Base-by-base conservation (phyloP, 2,797 vertebrate species). In the Malacoraja senta region DNA sequence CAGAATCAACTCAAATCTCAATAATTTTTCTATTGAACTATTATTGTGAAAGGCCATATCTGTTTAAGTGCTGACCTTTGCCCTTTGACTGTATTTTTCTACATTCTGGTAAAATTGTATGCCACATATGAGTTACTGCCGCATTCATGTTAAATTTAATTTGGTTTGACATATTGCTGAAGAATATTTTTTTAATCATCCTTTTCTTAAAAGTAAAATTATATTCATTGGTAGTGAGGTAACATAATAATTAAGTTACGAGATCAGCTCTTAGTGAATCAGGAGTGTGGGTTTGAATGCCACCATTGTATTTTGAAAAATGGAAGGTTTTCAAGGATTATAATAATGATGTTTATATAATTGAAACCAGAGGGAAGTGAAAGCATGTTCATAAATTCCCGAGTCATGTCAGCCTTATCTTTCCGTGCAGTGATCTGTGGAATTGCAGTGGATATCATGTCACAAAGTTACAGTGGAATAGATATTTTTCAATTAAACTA, bases 401-500 rank as follows among this genome's bases (percentile, higher is more conserved):
- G 86, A 91, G 32, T 91, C 65, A 91, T 91, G 65, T 15, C 68
- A 10, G 35, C 21, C 88, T 91, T 65, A 71, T 91, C 19, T 72
- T 26, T 91, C 88, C 38, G 61, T 38, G 9, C 65, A 91, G 8
- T 71, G 32, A 91, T 19, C 19, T 71, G 32, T 71, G 88, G 88
- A 21, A 91, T 91, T 91, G 12, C 32, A 91, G 65, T 72, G 21
- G 65, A 72, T 29, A 38, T 35, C 38, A 29, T 68, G 35, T 72
- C 32, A 91, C 68, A n/a, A 72, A 2, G 19, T 91, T 72, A 44
- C 17, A 72, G 32, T 72, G 32, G 68, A 91, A 72, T 38, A 44
- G 32, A 90, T 68, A 58, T 61, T 84, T 61, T 86, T 1, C 12
- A 63, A 26, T 63, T 58, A 61, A 13, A 13, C 53, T 81, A 81